These are phyloP conservation scores for Pseudococcus jackbeardsleyi DNA, from an alignment of 2,888 invertebrate species.

Conservation along the genomic window DNA sequence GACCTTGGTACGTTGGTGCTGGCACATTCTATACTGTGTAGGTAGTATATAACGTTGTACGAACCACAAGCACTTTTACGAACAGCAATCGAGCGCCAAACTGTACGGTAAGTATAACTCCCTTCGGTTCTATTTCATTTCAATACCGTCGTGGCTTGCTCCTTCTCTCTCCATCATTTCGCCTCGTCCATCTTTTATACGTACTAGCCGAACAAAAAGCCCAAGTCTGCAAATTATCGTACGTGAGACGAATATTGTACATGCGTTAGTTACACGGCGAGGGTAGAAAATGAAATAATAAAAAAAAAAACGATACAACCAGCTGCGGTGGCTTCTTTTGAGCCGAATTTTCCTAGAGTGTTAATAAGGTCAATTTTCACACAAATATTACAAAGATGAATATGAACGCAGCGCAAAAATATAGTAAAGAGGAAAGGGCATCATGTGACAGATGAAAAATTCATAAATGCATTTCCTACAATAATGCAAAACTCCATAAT, in stretches of 20 bases:
- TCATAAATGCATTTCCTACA: too few species aligned
- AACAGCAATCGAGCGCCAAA: background rate
- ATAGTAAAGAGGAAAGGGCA: too few species aligned
- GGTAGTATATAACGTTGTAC: background rate
- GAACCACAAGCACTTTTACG: background rate
- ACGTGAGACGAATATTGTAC: slow-evolving; percentile 20
- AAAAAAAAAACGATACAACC: background rate
- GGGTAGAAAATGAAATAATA: too few species aligned
- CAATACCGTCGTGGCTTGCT: background rate
- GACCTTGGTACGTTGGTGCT: background rate
- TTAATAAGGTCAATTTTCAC: too few species aligned
- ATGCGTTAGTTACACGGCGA: background rate
- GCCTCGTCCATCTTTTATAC: background rate
- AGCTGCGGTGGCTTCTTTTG: background rate
- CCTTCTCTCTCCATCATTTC: background rate
- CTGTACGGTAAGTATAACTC: background rate
- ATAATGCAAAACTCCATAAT: too few species aligned
- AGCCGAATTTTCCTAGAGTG: background rate
- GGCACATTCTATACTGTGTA: background rate
- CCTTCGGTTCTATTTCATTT: background rate
- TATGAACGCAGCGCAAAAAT: too few species aligned
- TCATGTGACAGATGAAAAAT: too few species aligned
- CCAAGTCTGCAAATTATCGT: slow-evolving; percentile 42
- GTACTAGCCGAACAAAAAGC: background rate
- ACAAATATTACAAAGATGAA: too few species aligned